phyloP scores from a whole-genome alignment of 2,113 vertebrate genomes.

The Megaceryle torquata region DNA sequence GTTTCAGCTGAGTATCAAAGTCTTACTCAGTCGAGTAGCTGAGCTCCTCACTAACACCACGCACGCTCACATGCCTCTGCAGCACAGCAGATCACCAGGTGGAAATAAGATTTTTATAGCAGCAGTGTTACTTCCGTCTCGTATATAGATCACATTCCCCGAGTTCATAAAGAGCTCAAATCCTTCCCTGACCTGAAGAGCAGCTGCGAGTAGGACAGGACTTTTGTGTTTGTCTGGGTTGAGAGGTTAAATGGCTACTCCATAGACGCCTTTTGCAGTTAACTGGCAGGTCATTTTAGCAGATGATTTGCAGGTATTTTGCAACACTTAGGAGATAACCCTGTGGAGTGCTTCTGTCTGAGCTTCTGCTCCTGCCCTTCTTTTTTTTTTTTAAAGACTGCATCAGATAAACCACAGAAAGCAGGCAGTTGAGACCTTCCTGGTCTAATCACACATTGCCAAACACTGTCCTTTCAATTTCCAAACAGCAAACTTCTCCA shows the following conservation, averaged over 20 bases:
- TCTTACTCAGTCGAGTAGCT: not conserved
- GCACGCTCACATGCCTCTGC: not conserved
- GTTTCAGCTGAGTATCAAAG: not conserved
- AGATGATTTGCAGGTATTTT: constrained; percentile 51
- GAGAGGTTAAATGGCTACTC: constrained; percentile 33
- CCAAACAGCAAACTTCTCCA: not conserved
- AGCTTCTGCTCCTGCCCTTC: not conserved
- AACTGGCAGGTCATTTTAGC: constrained; percentile 50
- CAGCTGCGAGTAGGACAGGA: not conserved
- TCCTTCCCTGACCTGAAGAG: not conserved
- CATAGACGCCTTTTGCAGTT: not conserved
- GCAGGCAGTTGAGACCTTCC: constrained; percentile 21
- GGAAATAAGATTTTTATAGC: not conserved
- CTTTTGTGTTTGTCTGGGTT: not conserved
- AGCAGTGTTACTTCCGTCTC: not conserved
- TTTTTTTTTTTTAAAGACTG: not conserved
- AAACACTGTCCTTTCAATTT: not conserved
- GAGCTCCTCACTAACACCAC: not conserved
- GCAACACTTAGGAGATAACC: constrained; percentile 37
- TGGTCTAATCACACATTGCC: not conserved
- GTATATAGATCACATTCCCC: not conserved
- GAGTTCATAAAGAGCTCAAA: not conserved
- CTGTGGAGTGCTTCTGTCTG: not conserved
- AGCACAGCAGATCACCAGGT: not conserved
- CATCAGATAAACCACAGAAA: constrained; percentile 39